phyloP scores from a whole-genome alignment of 2,888 invertebrate species.

The Heterodera filipjevi region DNA sequence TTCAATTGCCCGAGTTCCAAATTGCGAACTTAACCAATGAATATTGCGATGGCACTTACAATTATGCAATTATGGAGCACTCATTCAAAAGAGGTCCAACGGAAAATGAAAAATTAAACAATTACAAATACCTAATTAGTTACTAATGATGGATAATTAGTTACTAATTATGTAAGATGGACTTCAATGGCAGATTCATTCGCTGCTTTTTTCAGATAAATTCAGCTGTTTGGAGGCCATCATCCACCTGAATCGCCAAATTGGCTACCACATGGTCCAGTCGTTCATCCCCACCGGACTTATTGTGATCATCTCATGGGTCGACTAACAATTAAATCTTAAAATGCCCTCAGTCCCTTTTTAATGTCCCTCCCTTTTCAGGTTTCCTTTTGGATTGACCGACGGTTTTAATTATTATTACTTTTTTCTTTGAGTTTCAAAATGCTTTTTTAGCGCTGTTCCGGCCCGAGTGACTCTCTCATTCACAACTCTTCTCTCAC shows the following conservation, averaged over 20 bases:
- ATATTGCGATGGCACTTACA: constrained; percentile 28
- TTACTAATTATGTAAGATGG: neutral
- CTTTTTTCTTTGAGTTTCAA: neutral
- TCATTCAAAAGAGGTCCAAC: constrained; percentile 10
- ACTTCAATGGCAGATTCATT: neutral
- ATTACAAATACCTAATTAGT: neutral
- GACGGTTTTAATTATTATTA: constrained; percentile 28
- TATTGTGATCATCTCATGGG: constrained; percentile 54
- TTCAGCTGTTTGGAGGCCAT: constrained; percentile 60
- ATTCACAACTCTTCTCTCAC: constrained; percentile 62
- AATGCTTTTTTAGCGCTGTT: constrained; percentile 52
- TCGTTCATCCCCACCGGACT: constrained; percentile 49
- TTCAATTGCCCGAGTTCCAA: constrained; percentile 57
- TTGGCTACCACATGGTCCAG: constrained; percentile 63
- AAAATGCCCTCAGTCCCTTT: neutral
- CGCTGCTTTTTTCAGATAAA: constrained; percentile 42
- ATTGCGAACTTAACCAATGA: constrained; percentile 13
- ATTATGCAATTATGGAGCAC: constrained; percentile 28
- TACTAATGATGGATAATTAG: neutral
- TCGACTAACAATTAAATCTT: constrained; percentile 11
- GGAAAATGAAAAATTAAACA: neutral
- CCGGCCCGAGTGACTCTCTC: constrained; percentile 63
- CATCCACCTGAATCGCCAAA: constrained; percentile 55
- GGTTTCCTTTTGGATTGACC: constrained; percentile 56
- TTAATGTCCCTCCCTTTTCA: neutral